Evolutionary conservation across 2,797 vertebrate genomes (phyloP), one percentile per base, ranked within the genome.

Genomic region (Coregonus ussuriensis): DNA sequence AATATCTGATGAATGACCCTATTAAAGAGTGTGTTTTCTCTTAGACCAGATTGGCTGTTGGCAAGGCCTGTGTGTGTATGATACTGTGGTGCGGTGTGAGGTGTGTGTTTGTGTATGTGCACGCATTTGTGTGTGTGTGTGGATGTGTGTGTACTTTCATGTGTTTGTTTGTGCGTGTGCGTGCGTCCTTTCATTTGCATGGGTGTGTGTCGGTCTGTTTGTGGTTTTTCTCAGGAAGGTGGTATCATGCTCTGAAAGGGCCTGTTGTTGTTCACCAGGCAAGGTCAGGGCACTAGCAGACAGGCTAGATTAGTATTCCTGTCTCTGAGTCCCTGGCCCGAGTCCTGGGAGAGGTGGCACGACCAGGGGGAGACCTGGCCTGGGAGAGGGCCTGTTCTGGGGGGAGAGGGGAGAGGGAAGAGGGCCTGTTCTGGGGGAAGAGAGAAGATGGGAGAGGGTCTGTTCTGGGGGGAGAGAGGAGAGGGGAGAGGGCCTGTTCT

Each of bases 251-350:
- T n/a, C 56, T 70, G 79, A 88, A 84, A 79, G 63, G 79, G 81
- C 41, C 71, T 72, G 35, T 86, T 66, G 33, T 84, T 86, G 75
- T 85, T 83, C 41, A 59, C 72, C 54, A 74, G 54, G 68, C 62
- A 81, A 80, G 74, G 83, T 84, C 79, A 81, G 76, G 85, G 88
- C 77, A 79, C 16, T 74, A 85, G 88, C 77, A 79, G 84, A 68
- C 18, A 74, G 77, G 31, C 80, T 83, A 85, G 85, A 89, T 93
- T 92, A 85, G 91, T 92, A 92, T 93, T 91, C 89, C 76, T 89
- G 88, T 91, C 86, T 59, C 16, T 21, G 4, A 59, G 56, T n/a
- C 56, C 41, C 9, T 47, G 0, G 41, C 9, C 75, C 37, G 56
- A 71, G 70, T 69, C 77, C 72, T 33, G 74, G 37, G 76, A 25